Percentiles rank a stretch among this genome's conserved stretches.
These are phyloP conservation scores for Trichoplusia ni DNA, from an alignment of 1,140 invertebrate species.

Conservation along the genomic window DNA sequence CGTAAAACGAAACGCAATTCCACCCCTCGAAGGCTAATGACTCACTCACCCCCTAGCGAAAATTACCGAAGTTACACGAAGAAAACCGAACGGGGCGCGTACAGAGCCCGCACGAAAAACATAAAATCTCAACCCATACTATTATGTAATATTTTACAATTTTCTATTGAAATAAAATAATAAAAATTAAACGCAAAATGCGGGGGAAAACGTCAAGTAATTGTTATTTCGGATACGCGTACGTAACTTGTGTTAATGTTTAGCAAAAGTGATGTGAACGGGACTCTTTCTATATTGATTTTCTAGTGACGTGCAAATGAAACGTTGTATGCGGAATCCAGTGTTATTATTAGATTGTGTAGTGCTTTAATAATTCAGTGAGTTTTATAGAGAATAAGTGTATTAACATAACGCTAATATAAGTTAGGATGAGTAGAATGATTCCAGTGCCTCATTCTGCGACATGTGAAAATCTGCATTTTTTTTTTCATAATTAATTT, in stretches of 20 bases:
- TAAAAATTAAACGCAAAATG: constrained; percentile 14
- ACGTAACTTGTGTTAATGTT: constrained; percentile 33
- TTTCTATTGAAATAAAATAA: constrained; percentile 32
- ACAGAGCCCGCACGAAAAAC: constrained; percentile 56
- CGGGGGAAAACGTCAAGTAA: constrained; percentile 33
- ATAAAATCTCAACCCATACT: constrained; percentile 49
- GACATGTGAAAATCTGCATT: constrained; percentile 12
- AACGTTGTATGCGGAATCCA: constrained; percentile 61
- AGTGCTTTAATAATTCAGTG: constrained; percentile 59
- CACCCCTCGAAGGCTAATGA: constrained; percentile 67
- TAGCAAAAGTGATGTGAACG: constrained; percentile 47
- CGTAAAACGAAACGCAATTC: constrained; percentile 63
- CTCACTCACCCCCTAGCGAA: constrained; percentile 62
- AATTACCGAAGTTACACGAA: constrained; percentile 54
- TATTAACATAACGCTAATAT: neutral
- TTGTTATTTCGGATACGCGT: constrained; percentile 30
- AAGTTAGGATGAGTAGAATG: neutral
- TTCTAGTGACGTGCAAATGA: constrained; percentile 61
- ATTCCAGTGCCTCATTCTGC: constrained; percentile 24
- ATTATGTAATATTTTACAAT: constrained; percentile 69
- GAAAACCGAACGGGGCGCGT: constrained; percentile 47
- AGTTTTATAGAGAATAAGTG: constrained; percentile 41
- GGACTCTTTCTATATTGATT: constrained; percentile 68
- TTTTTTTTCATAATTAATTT: constrained; percentile 8
- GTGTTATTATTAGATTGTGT: constrained; percentile 65